These are phyloP conservation scores for Linhomoeus sp. DNA, from an alignment of 2,888 invertebrate species.

Conservation along the genomic window DNA sequence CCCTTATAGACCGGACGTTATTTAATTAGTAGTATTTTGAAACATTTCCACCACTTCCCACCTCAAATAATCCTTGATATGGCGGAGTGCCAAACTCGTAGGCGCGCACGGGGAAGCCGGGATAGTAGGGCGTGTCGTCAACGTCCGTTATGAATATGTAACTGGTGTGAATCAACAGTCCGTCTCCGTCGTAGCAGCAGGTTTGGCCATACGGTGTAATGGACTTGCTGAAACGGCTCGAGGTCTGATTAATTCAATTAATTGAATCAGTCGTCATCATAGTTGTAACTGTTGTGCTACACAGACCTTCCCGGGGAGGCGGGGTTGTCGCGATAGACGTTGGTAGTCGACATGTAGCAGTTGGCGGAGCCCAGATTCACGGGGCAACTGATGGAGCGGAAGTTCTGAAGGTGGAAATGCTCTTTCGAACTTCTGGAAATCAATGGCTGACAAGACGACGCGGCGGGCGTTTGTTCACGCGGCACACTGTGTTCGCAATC, in stretches of 20 bases:
- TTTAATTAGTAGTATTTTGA: too few relatives aligned
- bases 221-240: constrained; percentile 3
- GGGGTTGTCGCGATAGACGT: neutral
- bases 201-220: constrained; percentile 48
- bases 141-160: constrained; percentile 46
- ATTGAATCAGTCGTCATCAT: neutral
- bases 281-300: neutral
- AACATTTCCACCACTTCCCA: constrained; percentile 22
- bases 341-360: constrained; percentile 35
- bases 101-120: constrained; percentile 12
- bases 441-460: too few relatives aligned
- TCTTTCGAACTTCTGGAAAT: too few relatives aligned
- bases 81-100: constrained; percentile 73
- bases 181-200: constrained; percentile 79
- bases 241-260: neutral
- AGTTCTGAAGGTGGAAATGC: too few relatives aligned
- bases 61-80: constrained; percentile 82
- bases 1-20: too few relatives aligned
- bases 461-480: too few relatives aligned
- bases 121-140: constrained; percentile 3
- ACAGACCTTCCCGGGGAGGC: neutral
- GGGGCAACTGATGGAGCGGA: constrained; percentile 38
- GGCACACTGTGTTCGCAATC: too few relatives aligned
- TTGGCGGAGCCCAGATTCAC: constrained; percentile 69
- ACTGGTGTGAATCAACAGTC: constrained; percentile 67